Evolutionary conservation across 2,113 vertebrate species (phyloP).

Genomic region (Mugil cephalus): DNA sequence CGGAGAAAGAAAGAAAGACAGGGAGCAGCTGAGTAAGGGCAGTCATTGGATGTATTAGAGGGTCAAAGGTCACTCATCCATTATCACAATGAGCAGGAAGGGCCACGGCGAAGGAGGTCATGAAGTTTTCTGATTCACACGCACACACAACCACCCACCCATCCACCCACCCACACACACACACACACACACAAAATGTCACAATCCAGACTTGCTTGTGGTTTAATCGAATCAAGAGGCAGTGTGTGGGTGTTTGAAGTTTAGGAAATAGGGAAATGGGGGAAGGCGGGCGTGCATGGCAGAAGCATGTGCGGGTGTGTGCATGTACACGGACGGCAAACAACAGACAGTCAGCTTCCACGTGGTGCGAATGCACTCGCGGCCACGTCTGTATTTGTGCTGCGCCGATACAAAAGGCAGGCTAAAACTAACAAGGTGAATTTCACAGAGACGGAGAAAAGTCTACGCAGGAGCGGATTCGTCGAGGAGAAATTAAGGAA

Average conservation of each 20-base stretch:
- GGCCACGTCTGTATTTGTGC: slow-evolving; percentile 10
- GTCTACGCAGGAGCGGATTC: too few species aligned
- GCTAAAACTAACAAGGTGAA: background rate
- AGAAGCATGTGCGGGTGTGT: slow-evolving; percentile 1
- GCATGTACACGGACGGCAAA: slow-evolving; percentile 40
- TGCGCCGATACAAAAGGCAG: slow-evolving; percentile 9
- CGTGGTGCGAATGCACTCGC: slow-evolving; percentile 32
- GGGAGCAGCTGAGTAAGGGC: slow-evolving; percentile 43
- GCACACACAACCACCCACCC: background rate
- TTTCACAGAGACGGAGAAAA: too few species aligned
- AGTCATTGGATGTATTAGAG: slow-evolving; percentile 50
- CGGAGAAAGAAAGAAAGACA: slow-evolving; percentile 29
- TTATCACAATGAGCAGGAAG: slow-evolving; percentile 64
- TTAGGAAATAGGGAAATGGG: slow-evolving; percentile 47
- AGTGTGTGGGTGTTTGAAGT: slow-evolving; percentile 65
- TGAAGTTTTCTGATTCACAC: slow-evolving; percentile 50
- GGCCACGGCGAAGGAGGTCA: slow-evolving; percentile 51
- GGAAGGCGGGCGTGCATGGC: slow-evolving; percentile 14
- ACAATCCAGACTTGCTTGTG: slow-evolving; percentile 49
- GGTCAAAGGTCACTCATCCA: slow-evolving; percentile 70
- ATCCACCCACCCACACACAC: slow-evolving; percentile 1
- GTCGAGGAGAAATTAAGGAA: too few species aligned
- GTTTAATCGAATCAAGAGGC: slow-evolving; percentile 73
- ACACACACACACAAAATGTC: slow-evolving; percentile 31
- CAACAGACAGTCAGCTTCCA: slow-evolving; percentile 42